These are phyloP conservation scores for Hyles lineata DNA, from an alignment of 2,888 invertebrate genomes.

Conservation along the genomic window DNA sequence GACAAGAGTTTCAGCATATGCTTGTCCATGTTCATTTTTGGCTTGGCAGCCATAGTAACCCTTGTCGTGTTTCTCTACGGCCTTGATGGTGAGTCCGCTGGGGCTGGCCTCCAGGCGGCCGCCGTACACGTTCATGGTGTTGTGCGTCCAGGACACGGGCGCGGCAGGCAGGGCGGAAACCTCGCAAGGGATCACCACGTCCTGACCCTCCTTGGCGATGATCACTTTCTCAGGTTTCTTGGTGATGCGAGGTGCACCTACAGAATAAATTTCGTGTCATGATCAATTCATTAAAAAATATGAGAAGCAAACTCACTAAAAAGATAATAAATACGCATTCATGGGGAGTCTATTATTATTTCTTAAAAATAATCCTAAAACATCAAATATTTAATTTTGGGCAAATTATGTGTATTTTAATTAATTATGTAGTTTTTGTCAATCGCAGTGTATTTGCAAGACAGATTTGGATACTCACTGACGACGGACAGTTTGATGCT, in stretches of 20 bases:
- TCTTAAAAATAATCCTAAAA: too few relatives aligned
- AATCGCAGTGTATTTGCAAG: background rate
- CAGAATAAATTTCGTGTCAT: constrained; percentile 20
- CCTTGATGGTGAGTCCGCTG: constrained; percentile 59
- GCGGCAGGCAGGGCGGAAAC: constrained; percentile 57
- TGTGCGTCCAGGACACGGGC: constrained; percentile 58
- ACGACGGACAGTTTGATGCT: constrained; percentile 63
- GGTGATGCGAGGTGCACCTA: constrained; percentile 62
- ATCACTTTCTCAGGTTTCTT: constrained; percentile 52
- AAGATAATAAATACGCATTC: too few relatives aligned
- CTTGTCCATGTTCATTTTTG: constrained; percentile 56
- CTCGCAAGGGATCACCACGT: constrained; percentile 64
- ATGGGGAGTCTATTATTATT: too few relatives aligned
- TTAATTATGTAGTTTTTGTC: too few relatives aligned
- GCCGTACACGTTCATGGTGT: constrained; percentile 54
- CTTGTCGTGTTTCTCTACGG: constrained; percentile 54
- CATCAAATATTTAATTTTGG: too few relatives aligned
- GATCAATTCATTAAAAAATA: background rate
- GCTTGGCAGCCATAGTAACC: constrained; percentile 73
- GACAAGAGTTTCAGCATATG: constrained; percentile 55
- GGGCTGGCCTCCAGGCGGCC: constrained; percentile 43
- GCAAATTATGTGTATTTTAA: too few relatives aligned
- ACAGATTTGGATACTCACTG: constrained; percentile 60
- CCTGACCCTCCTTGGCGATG: constrained; percentile 51
- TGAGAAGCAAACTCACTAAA: background rate